phyloP scores from a whole-genome alignment of 2,888 invertebrate genomes.

The Chrysolina haemoptera region DNA sequence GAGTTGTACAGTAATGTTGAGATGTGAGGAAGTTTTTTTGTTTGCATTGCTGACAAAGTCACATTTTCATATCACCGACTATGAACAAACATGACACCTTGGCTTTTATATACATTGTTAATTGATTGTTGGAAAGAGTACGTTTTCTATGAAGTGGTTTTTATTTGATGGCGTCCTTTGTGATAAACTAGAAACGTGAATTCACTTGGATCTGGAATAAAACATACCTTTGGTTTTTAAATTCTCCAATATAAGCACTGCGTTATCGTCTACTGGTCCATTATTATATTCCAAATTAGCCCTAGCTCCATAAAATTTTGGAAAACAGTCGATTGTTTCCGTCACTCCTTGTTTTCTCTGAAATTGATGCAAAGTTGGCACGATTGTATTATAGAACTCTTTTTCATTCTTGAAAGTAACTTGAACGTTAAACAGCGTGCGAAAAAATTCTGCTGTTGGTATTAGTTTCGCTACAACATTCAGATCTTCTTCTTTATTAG shows the following conservation, averaged over 20 bases:
- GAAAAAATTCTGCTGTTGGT: slow-evolving; percentile 46
- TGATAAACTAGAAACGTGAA: too few relatives aligned
- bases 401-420: slow-evolving; percentile 72
- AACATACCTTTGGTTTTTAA: slow-evolving; percentile 53
- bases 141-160: too few relatives aligned
- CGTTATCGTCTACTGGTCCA: slow-evolving; percentile 69
- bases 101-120: too few relatives aligned
- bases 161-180: too few relatives aligned
- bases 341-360: slow-evolving; percentile 67
- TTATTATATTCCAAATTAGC: slow-evolving; percentile 49
- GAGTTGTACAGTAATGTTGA: too few relatives aligned
- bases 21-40: too few relatives aligned
- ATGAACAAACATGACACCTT: too few relatives aligned
- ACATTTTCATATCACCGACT: too few relatives aligned
- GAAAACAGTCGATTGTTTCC: slow-evolving; percentile 66
- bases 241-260: slow-evolving; percentile 72
- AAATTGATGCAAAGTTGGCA: slow-evolving; percentile 69
- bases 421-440: slow-evolving; percentile 70
- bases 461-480: slow-evolving; percentile 60
- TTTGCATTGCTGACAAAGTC: too few relatives aligned
- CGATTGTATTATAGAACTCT: slow-evolving; percentile 70
- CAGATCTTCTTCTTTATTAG: slow-evolving; percentile 50
- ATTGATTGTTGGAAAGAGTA: too few relatives aligned
- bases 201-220: too few relatives aligned
- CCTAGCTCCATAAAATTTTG: slow-evolving; percentile 55